Percentiles rank a stretch among this genome's conserved stretches.
Conservation (phyloP, 2,888 invertebrate genomes). For the Gari tellinella region DNA sequence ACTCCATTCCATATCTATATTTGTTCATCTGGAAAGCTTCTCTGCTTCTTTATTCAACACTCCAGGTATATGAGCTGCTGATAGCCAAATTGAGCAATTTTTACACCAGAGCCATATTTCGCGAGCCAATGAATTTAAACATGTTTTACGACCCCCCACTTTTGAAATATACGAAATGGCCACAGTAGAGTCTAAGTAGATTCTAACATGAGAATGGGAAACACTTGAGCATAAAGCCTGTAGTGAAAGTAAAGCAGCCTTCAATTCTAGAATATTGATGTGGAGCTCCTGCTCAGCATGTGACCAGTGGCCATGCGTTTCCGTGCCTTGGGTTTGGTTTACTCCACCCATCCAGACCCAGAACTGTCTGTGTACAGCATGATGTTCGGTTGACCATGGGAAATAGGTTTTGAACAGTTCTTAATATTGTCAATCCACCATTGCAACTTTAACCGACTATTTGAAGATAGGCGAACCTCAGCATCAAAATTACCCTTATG, state of each 20-base stretch:
- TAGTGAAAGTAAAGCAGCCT: conserved; percentile 15
- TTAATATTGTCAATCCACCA: conserved; percentile 49
- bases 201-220: conserved; percentile 21
- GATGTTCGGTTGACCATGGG: not conserved
- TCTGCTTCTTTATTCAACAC: conserved; percentile 35
- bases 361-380: conserved; percentile 26
- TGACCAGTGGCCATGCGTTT: conserved; percentile 12
- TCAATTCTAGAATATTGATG: conserved; percentile 24
- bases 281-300: no score
- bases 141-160: conserved; percentile 29
- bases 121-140: conserved; percentile 27
- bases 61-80: conserved; percentile 39
- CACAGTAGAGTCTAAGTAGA: conserved; percentile 38
- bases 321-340: not conserved
- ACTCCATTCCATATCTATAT: conserved; percentile 41
- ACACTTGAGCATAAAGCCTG: conserved; percentile 6
- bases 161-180: conserved; percentile 37
- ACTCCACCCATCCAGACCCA: conserved; percentile 19
- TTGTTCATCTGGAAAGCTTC: conserved; percentile 12
- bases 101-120: conserved; percentile 44
- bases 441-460: conserved; percentile 15
- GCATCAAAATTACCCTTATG: conserved; percentile 39
- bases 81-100: conserved; percentile 38
- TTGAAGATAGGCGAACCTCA: not conserved
- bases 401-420: conserved; percentile 10